Evolutionary conservation across 2,888 invertebrate genomes (phyloP), one percentile per base, ranked within the genome.

Genomic region (Prosopocoilus inquinatus): DNA sequence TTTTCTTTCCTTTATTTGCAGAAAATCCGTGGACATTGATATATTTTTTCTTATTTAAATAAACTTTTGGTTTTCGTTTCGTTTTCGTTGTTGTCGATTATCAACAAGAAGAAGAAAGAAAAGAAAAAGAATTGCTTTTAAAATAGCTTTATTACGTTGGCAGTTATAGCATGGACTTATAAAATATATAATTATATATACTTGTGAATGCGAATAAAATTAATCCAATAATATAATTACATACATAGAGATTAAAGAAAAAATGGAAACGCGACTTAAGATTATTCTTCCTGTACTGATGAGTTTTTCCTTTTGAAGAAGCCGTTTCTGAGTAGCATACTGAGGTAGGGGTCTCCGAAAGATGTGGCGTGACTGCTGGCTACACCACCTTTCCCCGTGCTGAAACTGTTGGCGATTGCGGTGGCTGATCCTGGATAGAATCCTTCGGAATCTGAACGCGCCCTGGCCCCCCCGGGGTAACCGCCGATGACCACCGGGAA

Each of bases 351-450:
- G 45, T 82, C 82, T 2, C 87, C 88, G 67, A 87, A 88, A 1
- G 88, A 86, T 0, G 87, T 87, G 0, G 89, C 88, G 62, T 88
- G 86, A 62, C 88, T 88, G 55, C 83, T 85, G 9, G 88, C 88
- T 2, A 88, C 84, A 1, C 88, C 88, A 2, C 88, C 85, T 60
- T 83, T 82, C 1, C 85, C 84, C 0, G 87, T 88, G 69, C 87
- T 88, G 71, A 85, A 88, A 53, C 87, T 86, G 68, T 89, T 89
- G 28, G 89, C 88, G 12, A 89, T 82, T 1, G 88, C 88, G 0
- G 85, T 86, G 9, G 86, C 82, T 0, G 83, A 81, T 2, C 84
- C 84, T n/a, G 77, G 77, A 13, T 78, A 77, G 1, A 78, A 77
- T 0, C 74, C 76, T 1, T 72, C 71, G 0, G 64, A 62, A 33